These are phyloP conservation scores for Eupithecia exiguata DNA, from an alignment of 2,888 invertebrate species.

Conservation along the genomic window DNA sequence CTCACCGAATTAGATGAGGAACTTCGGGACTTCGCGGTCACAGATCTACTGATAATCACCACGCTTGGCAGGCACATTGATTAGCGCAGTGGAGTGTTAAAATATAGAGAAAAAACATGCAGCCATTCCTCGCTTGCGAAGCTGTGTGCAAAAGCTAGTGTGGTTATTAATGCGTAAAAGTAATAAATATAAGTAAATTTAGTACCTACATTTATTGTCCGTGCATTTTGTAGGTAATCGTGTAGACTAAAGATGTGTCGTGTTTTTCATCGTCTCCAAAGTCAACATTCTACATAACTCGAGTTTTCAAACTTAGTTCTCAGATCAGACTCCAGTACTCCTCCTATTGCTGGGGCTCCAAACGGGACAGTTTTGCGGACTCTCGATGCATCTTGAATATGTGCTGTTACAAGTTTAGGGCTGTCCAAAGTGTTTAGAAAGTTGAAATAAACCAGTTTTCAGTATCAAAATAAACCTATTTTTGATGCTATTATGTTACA, in stretches of 20 bases:
- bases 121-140: background rate
- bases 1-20: constrained; percentile 26
- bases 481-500: background rate
- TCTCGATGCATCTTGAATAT: constrained; percentile 29
- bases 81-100: background rate
- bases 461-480: background rate
- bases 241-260: background rate
- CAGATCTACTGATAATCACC: background rate
- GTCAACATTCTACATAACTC: background rate
- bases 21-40: constrained; percentile 12
- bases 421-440: constrained; percentile 5
- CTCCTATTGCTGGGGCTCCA: too few relatives aligned
- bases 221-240: too few relatives aligned
- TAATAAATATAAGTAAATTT: too few relatives aligned
- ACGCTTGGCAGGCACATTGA: background rate
- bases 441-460: background rate
- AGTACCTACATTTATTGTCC: background rate
- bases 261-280: background rate
- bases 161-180: background rate
- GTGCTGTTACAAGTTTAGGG: constrained; percentile 29
- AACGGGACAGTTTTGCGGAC: constrained; percentile 27
- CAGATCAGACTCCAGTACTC: background rate
- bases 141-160: background rate
- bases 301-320: background rate
- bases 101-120: background rate